Conservation (phyloP, 2,888 invertebrate genomes). For the Crioceris asparagi region DNA sequence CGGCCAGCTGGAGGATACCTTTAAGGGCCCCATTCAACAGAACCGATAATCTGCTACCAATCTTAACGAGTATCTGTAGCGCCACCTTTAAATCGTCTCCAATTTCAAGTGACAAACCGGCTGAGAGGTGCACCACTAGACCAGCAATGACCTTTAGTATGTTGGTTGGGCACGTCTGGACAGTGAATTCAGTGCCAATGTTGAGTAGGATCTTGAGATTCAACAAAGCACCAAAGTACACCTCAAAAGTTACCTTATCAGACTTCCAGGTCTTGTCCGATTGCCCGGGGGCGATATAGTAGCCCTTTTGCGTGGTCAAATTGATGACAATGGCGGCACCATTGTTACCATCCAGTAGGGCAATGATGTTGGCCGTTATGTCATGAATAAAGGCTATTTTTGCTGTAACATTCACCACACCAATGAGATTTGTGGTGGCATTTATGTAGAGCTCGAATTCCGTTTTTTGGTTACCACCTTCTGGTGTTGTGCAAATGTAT, state of each 20-base stretch:
- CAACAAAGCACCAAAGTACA: constrained; percentile 11
- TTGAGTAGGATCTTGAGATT: constrained; percentile 12
- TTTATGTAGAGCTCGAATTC: not conserved
- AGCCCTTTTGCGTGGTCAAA: constrained; percentile 11
- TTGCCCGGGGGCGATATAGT: constrained; percentile 12
- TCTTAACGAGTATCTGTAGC: constrained; percentile 10
- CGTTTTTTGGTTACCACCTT: not conserved
- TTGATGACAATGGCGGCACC: constrained; percentile 16
- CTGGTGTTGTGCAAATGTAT: constrained; percentile 1
- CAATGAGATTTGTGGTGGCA: constrained; percentile 9
- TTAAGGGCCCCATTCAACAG: constrained; percentile 13
- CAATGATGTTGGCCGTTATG: constrained; percentile 12
- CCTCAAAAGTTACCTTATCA: constrained; percentile 11
- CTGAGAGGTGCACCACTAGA: constrained; percentile 11
- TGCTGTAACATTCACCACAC: constrained; percentile 15
- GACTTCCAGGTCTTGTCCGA: constrained; percentile 11
- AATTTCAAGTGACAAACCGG: constrained; percentile 6
- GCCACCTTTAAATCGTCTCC: constrained; percentile 5
- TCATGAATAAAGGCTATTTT: constrained; percentile 16
- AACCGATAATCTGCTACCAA: constrained; percentile 4
- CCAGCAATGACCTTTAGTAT: constrained; percentile 6
- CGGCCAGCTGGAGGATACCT: constrained; percentile 10
- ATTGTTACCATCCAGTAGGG: constrained; percentile 12
- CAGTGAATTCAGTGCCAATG: constrained; percentile 13
- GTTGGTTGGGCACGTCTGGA: constrained; percentile 6